Evolutionary conservation across 2,797 vertebrate species (phyloP).

Genomic region (Dendrocincla fuliginosa): DNA sequence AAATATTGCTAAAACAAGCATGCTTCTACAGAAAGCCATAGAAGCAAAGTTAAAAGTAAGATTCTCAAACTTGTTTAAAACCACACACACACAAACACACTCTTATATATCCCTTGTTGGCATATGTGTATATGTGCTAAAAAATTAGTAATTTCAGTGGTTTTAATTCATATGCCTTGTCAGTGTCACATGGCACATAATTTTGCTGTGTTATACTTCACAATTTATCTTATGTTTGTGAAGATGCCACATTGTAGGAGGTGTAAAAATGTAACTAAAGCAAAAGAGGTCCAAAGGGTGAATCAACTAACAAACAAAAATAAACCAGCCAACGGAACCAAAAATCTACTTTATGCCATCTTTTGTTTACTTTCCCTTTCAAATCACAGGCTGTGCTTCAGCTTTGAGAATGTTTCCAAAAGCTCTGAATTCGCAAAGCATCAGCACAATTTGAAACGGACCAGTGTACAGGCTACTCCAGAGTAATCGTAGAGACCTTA

Average conservation of each 20-base stretch:
- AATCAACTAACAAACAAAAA: conserved; percentile 12
- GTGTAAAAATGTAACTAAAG: neutral
- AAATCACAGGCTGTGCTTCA: conserved; percentile 4
- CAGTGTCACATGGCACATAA: neutral
- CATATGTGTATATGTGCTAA: neutral
- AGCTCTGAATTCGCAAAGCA: neutral
- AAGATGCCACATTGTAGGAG: neutral
- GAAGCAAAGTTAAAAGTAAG: neutral
- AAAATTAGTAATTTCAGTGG: neutral
- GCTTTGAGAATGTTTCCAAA: neutral
- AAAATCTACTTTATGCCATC: neutral
- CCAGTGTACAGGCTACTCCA: neutral
- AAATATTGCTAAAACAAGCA: neutral
- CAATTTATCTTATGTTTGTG: neutral
- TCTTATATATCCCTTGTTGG: neutral
- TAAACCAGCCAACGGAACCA: neutral
- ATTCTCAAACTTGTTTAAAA: neutral
- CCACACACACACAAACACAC: neutral
- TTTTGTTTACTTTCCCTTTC: neutral
- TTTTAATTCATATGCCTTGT: neutral
- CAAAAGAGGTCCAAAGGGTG: neutral
- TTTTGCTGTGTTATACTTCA: neutral
- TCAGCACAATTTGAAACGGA: fast-evolving
- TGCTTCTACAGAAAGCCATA: neutral
- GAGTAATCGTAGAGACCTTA: neutral